phyloP scores from a whole-genome alignment of 2,113 vertebrate genomes.

The Natator depressus region DNA sequence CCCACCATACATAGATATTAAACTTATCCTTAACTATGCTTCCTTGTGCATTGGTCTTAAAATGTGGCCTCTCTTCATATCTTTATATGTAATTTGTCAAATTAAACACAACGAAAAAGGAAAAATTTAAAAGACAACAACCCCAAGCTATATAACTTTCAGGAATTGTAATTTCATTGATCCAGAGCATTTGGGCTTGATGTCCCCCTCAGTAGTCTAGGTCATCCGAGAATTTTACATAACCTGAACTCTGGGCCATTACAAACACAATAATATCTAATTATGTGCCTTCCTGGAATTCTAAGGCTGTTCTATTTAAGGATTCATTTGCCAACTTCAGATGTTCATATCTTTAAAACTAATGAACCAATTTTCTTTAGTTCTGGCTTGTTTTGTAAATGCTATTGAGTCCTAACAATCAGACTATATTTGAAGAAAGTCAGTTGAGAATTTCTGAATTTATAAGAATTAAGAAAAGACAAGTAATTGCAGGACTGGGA shows the following conservation, averaged over 20 bases:
- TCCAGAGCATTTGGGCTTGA: background rate
- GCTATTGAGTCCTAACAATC: fast-evolving
- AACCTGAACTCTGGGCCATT: too few species aligned
- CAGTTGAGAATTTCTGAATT: background rate
- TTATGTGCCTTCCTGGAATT: background rate
- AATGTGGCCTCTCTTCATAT: background rate
- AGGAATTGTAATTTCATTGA: background rate
- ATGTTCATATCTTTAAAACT: background rate
- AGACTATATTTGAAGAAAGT: background rate
- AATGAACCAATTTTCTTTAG: background rate
- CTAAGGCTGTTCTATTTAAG: background rate
- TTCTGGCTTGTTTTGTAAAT: background rate
- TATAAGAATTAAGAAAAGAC: background rate
- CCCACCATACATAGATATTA: too few species aligned
- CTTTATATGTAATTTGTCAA: background rate
- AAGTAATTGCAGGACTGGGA: background rate
- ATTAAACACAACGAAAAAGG: background rate
- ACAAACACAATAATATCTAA: background rate
- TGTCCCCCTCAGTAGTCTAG: background rate
- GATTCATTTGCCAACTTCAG: background rate
- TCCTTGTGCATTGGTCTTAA: background rate
- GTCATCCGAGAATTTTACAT: background rate
- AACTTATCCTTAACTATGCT: background rate
- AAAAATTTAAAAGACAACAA: background rate
- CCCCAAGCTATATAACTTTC: background rate